A percentile compares a stretch with the other conserved stretches of the same genome.
Conservation (phyloP, 2,797 vertebrate genomes). For the Myripristis jacobus region DNA sequence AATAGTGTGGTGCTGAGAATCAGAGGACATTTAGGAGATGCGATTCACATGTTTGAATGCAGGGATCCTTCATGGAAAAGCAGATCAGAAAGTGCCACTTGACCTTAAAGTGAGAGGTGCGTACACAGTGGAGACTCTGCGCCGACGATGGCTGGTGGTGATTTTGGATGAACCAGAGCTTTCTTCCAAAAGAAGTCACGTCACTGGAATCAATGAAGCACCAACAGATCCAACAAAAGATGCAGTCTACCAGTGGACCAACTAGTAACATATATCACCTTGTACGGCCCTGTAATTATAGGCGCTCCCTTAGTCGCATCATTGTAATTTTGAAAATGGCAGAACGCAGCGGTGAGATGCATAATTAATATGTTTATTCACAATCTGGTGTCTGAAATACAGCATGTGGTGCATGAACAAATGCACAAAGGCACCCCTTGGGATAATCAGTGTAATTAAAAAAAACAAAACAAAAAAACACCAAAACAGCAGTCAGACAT, state of each 20-base stretch:
- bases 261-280: conserved; percentile 47
- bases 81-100: not conserved
- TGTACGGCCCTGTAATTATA: conserved; percentile 48
- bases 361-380: conserved; percentile 46
- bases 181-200: not conserved
- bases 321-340: conserved; percentile 47
- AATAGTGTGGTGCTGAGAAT: not conserved
- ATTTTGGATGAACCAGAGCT: conserved; percentile 4
- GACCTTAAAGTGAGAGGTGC: not conserved
- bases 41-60: not conserved
- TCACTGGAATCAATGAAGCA: conserved; percentile 18
- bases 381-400: conserved; percentile 22
- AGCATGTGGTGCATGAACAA: not conserved
- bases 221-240: conserved; percentile 20
- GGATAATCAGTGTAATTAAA: too few species aligned
- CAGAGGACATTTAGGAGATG: not conserved
- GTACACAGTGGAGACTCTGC: not conserved
- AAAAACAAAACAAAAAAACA: too few species aligned
- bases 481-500: too few species aligned
- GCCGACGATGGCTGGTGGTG: not conserved
- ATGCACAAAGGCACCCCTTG: too few species aligned
- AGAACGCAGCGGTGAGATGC: conserved; percentile 45
- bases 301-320: conserved; percentile 20
- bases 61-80: not conserved
- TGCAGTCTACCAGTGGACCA: conserved; percentile 24